Conservation (phyloP, 1,140 invertebrate genomes). For the Glomeris maerens region DNA sequence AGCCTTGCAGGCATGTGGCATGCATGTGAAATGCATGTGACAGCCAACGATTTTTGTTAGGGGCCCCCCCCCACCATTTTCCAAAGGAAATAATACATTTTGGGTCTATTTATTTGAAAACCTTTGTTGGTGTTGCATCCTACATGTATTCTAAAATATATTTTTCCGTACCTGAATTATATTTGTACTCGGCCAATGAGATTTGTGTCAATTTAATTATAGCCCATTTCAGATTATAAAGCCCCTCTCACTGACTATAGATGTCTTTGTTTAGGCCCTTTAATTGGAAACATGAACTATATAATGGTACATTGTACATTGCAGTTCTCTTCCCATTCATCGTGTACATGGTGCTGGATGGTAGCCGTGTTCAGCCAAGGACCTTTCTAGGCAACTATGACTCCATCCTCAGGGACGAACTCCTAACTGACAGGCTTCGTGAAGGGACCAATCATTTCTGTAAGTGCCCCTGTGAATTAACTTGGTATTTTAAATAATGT, state of each 20-base stretch:
- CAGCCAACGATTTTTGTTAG: too few species aligned
- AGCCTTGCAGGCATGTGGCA: too few species aligned
- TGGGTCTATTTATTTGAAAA: too few species aligned
- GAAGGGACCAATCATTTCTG: conserved; percentile 26
- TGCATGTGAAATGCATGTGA: too few species aligned
- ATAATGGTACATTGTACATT: neutral
- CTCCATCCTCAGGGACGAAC: conserved; percentile 59
- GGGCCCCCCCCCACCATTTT: too few species aligned
- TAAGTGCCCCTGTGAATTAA: neutral
- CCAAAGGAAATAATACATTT: too few species aligned
- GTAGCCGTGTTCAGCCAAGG: conserved; percentile 60
- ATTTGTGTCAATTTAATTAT: neutral
- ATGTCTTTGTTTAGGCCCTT: neutral
- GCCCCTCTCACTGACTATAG: neutral
- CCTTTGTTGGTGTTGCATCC: too few species aligned
- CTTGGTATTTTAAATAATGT: conserved; percentile 1
- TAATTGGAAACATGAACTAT: neutral
- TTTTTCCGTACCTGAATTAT: too few species aligned
- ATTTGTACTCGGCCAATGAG: too few species aligned
- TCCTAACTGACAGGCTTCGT: conserved; percentile 63
- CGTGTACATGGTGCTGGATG: conserved; percentile 76
- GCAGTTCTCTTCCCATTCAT: conserved; percentile 80
- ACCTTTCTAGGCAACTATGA: conserved; percentile 69
- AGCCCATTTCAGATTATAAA: neutral
- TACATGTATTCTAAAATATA: too few species aligned